Base-by-base conservation (phyloP, 1,140 invertebrate genomes). In the Drosophila parabipectinata region DNA sequence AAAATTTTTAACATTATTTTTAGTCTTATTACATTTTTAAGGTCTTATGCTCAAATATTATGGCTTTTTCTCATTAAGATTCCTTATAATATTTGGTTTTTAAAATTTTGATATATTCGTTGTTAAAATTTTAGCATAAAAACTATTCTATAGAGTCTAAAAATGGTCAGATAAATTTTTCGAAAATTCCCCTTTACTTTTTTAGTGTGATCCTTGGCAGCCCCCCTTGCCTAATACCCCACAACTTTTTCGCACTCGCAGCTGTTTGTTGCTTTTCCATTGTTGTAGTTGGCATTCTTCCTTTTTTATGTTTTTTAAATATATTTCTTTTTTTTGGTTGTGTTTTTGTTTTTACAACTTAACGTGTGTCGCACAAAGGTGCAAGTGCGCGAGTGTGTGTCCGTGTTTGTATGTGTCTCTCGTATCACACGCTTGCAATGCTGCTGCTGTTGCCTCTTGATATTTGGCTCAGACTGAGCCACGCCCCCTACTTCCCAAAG, bases 281-380 rank as follows among this genome's bases (percentile, higher is more conserved):
- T 74, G 71, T 74, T 74, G 71, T 41, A 55, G 21, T 28, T 24
- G 30, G 51, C 12, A 41, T 8, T 48, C 30, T 44, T 48, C 18
- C 18, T 62, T 56, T 57, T 47, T 63, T 48, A 58, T 56, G 9
- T 12, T 44, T 63, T 32, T 72, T 37, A 37, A 4, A 37, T 37
- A 37, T 37, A 37, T 37, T 28, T 12, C 15, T 50, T 48, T 39
- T 53, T 47, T 0, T 37, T 37, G 21, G 26, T 59, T 45, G 18
- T 69, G 72, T 78, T 83, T 75, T 88, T 72, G 48, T 89, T 87
- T 89, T 89, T 72, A 69, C 66, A 87, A 87, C 66, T 88, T 89
- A 89, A 79, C 84, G 84, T 88, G 84, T 88, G 83, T 87, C 84
- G 84, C 84, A 83, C 83, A 88, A 88, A 89, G 84, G 83, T 88